Conservation (phyloP, 1,140 invertebrate genomes). For the Saccostrea cuccullata region DNA sequence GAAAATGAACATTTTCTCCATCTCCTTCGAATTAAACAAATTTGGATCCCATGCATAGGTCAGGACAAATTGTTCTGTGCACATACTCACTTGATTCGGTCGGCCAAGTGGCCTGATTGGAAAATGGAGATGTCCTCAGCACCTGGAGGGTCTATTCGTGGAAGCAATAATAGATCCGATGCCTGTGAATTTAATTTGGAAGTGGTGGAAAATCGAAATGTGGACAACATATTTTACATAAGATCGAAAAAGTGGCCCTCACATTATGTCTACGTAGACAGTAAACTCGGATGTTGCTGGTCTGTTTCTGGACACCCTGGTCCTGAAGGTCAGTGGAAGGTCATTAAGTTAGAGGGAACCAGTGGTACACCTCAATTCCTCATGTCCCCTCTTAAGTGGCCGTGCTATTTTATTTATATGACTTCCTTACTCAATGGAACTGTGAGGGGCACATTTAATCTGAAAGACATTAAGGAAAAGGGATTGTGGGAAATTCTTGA, state of each 20-base stretch:
- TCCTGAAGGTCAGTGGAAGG: neutral
- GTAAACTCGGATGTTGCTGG: neutral
- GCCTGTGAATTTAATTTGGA: conserved; percentile 3
- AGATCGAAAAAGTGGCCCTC: neutral
- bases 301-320: neutral
- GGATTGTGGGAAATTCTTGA: no score
- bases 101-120: neutral
- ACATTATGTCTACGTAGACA: neutral
- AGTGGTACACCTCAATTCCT: neutral
- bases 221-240: neutral
- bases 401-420: neutral
- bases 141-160: neutral
- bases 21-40: neutral
- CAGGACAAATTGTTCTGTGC: neutral
- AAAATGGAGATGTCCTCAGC: neutral
- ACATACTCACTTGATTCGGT: neutral
- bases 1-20: neutral
- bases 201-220: neutral
- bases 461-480: no score
- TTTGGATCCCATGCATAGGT: neutral
- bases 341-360: neutral
- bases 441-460: neutral
- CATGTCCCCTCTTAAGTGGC: neutral
- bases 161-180: neutral
- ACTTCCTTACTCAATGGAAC: neutral